Base-by-base conservation (phyloP, 2,888 invertebrate genomes). In the Willowsia nigromaculata region DNA sequence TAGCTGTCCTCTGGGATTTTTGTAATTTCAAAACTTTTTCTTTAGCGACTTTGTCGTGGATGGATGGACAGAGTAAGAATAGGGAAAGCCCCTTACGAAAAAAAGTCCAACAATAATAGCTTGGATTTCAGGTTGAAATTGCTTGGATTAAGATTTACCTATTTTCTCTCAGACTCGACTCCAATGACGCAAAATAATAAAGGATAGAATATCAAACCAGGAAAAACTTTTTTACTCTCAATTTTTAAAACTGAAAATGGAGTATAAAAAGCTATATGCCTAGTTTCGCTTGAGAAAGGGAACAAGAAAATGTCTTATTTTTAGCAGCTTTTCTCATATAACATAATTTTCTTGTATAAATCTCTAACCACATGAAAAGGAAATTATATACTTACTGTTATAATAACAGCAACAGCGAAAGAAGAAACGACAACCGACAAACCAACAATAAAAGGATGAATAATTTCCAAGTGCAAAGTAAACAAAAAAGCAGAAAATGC, bases 401-500 rank as follows among this genome's bases (percentile, higher is more conserved):
- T 2, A 47, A 76, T 30, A 50, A 15, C 30, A 50, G 13, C 25
- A 50, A 50, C 27, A 76, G 53, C 50, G 30, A 27, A 50, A 47
- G 22, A 65, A 9, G 71, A 18, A 18, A n/a, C 22, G 18, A 68
- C 5, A 18, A n/a, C n/a, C 68, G n/a, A 33, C 68, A 68, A 13
- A 59, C n/a, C 47, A 47, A 50, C 18, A 76, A 76, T 65, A 50
- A 76, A 53, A 76, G 76, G 53, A 76, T 76, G 76, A 76, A 76
- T 76, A 47, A 76, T 76, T 76, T 80, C 80, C 53, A 80, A 80
- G 56, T 33, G 80, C 22, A 80, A 80, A 80, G 80, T 80, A 82
- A 82, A 83, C 71, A 53, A 47, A 65, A 56, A 30, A 18, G 68
- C n/a, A 30, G 7, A 68, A 84, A 74, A 84, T 74, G 84, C 84